Base-by-base conservation (phyloP, 2,113 vertebrate genomes). In the Phylloscopus trochiloides region DNA sequence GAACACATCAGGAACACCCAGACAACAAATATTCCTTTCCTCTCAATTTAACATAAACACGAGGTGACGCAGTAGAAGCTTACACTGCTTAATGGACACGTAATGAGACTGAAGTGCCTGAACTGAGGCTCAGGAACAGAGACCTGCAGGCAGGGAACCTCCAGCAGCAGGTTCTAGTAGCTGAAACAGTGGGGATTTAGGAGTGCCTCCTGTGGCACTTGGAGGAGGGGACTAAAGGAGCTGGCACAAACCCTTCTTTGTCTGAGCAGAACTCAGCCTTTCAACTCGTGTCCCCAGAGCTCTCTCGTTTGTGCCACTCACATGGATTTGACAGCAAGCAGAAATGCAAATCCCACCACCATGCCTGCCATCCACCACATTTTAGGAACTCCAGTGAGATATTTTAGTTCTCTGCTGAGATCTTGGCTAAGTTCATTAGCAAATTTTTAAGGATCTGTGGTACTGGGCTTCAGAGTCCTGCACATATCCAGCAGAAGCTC, bases 11-110 rank as follows among this genome's bases (percentile, higher is more conserved):
- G 61, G 36, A 85, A 32, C 36, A 16, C 8, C 16, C 32, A 32
- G 45, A 65, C 71, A 65, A 57, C 50, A 76, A 17, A 29, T 3
- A 66, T 12, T 6, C 18, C 47, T 38, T 47, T 42, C n/a, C 45
- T 73, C 29, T 65, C 54, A 7, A 16, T 76, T 68, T 42, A 70
- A 91, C 62, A 75, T 34, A 70, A 81, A 8, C 2, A 7, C 3
- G 3, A 75, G 22, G 54, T 52, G 73, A 22, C 57, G 55, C 2
- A 1, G 52, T 58, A 82, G 52, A 68, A 73, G 32, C 12, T 58
- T 62, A 50, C 17, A 6, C 36, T 57, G 65, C 19, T 57, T 45
- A 68, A 50, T 7, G 21, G 50, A 22, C 8, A 5, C 0, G 0
- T n/a, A 70, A 75, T 0, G 2, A 82, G 45, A 76, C 6, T 3